Evolutionary conservation across 2,888 invertebrate species (phyloP).

Genomic region (Matsumyia berberina): DNA sequence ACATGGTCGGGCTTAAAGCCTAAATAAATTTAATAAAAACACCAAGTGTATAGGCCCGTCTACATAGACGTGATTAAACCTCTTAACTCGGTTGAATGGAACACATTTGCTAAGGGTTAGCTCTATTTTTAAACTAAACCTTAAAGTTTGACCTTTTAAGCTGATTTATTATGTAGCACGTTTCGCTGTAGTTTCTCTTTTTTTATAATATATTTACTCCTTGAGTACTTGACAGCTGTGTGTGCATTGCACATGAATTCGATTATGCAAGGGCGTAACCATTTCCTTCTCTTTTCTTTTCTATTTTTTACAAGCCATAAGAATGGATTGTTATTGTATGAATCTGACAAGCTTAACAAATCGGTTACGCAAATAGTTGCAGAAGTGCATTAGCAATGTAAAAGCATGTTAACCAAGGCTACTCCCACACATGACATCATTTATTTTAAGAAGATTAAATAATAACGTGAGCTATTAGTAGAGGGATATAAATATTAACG

Average conservation of each 20-base stretch:
- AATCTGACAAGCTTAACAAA: neutral
- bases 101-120: too few species aligned
- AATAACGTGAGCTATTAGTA: too few species aligned
- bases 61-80: neutral
- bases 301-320: neutral
- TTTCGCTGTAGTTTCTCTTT: neutral
- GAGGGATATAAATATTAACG: too few species aligned
- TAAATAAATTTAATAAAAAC: constrained; percentile 4
- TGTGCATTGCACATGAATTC: neutral
- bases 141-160: too few species aligned
- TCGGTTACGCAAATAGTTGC: too few species aligned
- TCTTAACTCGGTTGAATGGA: too few species aligned
- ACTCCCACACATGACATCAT: too few species aligned
- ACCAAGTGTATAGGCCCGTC: neutral
- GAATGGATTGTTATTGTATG: neutral
- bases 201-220: neutral
- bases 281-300: neutral
- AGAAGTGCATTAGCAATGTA: neutral
- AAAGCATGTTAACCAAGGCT: neutral
- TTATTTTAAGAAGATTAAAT: too few species aligned
- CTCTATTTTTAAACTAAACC: too few species aligned
- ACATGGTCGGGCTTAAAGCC: neutral
- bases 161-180: too few species aligned
- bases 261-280: neutral
- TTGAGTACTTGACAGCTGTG: neutral